Percentiles rank a stretch among this genome's conserved stretches.
Conservation (phyloP, 2,797 vertebrate species). For the Hephaestus fuliginosus region DNA sequence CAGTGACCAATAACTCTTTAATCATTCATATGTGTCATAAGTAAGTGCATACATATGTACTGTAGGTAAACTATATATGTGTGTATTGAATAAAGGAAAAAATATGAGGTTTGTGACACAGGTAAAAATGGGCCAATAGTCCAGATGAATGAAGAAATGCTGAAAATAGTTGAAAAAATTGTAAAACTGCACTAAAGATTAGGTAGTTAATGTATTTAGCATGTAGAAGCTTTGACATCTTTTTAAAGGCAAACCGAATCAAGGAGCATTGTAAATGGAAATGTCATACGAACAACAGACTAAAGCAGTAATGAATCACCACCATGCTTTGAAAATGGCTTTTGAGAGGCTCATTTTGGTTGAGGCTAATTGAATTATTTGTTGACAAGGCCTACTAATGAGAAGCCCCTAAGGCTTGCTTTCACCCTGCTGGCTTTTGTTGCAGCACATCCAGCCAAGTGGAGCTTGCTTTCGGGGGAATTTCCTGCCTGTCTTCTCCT, state of each 20-base stretch:
- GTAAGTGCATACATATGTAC: too few relatives aligned
- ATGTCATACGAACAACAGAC: neutral
- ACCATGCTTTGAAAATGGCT: slow-evolving; percentile 45
- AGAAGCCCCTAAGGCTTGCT: slow-evolving; percentile 14
- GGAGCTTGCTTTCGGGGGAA: neutral
- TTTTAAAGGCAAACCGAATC: slow-evolving; percentile 18
- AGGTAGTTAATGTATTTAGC: neutral
- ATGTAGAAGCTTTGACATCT: slow-evolving; percentile 5
- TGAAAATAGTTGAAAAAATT: neutral
- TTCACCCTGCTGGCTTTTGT: slow-evolving; percentile 30
- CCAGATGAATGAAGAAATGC: neutral
- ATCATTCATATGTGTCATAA: neutral
- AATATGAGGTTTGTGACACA: neutral
- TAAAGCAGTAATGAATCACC: slow-evolving; percentile 34
- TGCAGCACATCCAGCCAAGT: slow-evolving; percentile 21
- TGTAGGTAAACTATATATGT: too few relatives aligned
- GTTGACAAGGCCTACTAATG: slow-evolving; percentile 29
- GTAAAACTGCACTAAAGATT: neutral
- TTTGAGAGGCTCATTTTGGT: slow-evolving; percentile 59
- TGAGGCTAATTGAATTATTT: slow-evolving; percentile 50
- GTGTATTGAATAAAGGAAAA: too few relatives aligned
- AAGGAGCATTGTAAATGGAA: slow-evolving; percentile 31
- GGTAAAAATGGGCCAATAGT: neutral
- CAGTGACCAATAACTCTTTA: neutral
- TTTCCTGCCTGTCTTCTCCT: slow-evolving; percentile 15